Evolutionary conservation across 2,113 vertebrate genomes (phyloP).

Genomic region (Camelus bactrianus): DNA sequence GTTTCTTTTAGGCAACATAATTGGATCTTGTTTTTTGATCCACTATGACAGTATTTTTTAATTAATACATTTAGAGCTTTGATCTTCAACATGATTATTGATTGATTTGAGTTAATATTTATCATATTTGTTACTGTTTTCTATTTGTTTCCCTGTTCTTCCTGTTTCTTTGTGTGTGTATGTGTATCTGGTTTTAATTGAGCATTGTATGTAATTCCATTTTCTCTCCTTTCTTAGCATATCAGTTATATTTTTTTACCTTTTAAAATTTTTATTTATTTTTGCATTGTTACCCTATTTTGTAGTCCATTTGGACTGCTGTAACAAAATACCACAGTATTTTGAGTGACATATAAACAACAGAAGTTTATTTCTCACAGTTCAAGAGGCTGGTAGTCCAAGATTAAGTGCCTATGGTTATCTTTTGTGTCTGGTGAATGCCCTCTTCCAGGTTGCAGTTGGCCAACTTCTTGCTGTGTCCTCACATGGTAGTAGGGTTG

Average conservation of each 20-base stretch:
- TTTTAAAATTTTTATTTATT: neutral
- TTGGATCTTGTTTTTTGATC: neutral
- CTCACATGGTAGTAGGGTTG: too few species aligned
- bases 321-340: neutral
- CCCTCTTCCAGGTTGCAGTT: neutral
- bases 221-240: neutral
- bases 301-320: neutral
- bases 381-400: neutral
- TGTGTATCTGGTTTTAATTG: neutral
- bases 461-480: neutral
- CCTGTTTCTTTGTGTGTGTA: neutral
- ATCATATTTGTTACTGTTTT: neutral
- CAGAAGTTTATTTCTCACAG: neutral
- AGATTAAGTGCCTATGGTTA: neutral
- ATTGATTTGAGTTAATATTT: neutral
- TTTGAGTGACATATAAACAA: neutral
- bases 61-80: neutral
- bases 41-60: neutral
- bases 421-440: neutral
- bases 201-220: neutral
- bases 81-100: neutral
- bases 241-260: neutral
- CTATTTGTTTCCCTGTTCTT: neutral
- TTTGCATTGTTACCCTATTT: neutral
- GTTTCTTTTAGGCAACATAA: neutral